phyloP scores from a whole-genome alignment of 2,797 vertebrate species.

The Mormyrops boulengeri region DNA sequence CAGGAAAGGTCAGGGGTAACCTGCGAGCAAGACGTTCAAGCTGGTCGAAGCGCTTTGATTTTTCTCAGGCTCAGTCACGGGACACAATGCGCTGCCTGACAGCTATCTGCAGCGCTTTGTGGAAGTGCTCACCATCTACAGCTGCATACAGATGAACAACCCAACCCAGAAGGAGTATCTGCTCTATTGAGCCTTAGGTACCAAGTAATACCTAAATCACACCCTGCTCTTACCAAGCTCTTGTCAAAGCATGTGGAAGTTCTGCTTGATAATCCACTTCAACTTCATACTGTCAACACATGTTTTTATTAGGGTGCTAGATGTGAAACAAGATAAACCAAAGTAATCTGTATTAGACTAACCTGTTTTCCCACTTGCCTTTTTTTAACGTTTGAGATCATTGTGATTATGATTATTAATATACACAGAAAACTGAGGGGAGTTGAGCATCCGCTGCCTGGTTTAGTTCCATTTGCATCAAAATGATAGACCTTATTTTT shows the following conservation, averaged over 20 bases:
- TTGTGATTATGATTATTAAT: background rate
- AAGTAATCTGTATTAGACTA: background rate
- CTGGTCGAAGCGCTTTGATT: background rate
- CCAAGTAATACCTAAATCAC: background rate
- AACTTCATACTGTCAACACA: background rate
- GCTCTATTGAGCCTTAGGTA: background rate
- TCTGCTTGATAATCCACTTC: background rate
- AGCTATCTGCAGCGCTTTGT: constrained; percentile 11
- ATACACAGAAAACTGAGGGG: background rate
- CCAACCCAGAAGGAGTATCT: background rate
- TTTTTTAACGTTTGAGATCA: background rate
- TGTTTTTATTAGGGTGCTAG: background rate
- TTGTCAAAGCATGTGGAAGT: background rate
- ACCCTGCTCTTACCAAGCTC: background rate
- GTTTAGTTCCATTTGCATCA: background rate
- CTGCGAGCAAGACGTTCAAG: background rate
- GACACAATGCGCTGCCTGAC: constrained; percentile 8
- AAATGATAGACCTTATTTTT: background rate
- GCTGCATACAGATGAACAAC: constrained; percentile 12
- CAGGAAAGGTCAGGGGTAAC: constrained; percentile 22
- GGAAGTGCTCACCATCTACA: constrained; percentile 20
- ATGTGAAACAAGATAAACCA: background rate
- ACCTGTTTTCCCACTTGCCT: background rate
- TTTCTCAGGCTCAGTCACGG: background rate
- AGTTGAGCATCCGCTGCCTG: background rate